Conservation (phyloP, 1,140 invertebrate genomes). For the Dysdera silvatica region DNA sequence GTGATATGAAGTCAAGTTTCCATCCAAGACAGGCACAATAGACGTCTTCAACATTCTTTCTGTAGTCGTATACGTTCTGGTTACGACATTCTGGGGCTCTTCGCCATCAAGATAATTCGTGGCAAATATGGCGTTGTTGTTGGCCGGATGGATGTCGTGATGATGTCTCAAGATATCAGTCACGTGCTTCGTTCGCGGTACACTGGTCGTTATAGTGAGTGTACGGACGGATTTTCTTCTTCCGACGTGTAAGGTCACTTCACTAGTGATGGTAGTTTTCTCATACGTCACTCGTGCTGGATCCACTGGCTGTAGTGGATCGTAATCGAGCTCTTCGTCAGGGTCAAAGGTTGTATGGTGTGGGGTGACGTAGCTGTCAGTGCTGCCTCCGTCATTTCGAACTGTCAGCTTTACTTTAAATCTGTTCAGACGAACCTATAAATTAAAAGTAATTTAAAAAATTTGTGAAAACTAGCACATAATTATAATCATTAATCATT, state of each 20-base stretch:
- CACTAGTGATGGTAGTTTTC: slow-evolving; percentile 33
- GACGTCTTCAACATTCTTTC: slow-evolving; percentile 34
- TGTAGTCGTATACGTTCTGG: slow-evolving; percentile 36
- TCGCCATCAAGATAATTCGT: slow-evolving; percentile 16
- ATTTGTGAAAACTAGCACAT: no score
- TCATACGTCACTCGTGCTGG: slow-evolving; percentile 31
- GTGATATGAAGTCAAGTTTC: slow-evolving; percentile 32
- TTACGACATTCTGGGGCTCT: slow-evolving; percentile 33
- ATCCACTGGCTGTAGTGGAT: slow-evolving; percentile 27
- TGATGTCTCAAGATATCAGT: slow-evolving; percentile 25
- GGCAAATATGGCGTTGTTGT: slow-evolving; percentile 27
- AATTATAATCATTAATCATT: no score
- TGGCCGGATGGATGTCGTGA: slow-evolving; percentile 32
- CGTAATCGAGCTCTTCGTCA: slow-evolving; percentile 24
- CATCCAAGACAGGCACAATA: slow-evolving; percentile 34
- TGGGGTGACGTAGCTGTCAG: slow-evolving; percentile 8
- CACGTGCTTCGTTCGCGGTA: slow-evolving; percentile 66
- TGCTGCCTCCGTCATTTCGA: slow-evolving; percentile 10
- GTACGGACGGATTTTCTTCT: slow-evolving; percentile 32
- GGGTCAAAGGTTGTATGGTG: slow-evolving; percentile 21
- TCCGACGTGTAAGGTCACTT: slow-evolving; percentile 34
- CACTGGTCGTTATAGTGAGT: slow-evolving; percentile 53
- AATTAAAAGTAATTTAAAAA: neutral
- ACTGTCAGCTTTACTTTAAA: slow-evolving; percentile 34
- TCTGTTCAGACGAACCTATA: slow-evolving; percentile 34